Conservation (phyloP, 2,113 vertebrate species). For the Prunella himalayana region DNA sequence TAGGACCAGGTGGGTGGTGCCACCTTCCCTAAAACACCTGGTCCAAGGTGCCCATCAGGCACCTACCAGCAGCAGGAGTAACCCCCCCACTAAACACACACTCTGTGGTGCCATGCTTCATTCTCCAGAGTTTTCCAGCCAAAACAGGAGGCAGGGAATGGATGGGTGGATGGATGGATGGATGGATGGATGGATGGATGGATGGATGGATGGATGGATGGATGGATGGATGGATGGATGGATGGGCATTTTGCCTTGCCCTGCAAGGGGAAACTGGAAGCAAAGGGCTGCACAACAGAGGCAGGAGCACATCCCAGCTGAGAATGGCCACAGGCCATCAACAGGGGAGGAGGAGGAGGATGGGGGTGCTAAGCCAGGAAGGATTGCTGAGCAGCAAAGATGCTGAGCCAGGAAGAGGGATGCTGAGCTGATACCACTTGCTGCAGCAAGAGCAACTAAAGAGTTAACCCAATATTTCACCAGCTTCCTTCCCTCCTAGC, state of each 20-base stretch:
- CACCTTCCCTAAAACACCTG: neutral
- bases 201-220: no score
- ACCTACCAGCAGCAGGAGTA: accelerated
- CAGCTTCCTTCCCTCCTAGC: neutral
- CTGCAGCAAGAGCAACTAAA: neutral
- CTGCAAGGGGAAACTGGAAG: neutral
- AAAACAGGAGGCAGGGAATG: neutral
- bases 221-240: no score
- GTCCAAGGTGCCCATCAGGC: accelerated
- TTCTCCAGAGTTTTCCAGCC: neutral
- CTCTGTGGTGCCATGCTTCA: accelerated
- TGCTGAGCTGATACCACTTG: neutral
- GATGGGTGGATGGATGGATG: no score
- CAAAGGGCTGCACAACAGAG: neutral
- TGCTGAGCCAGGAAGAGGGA: neutral
- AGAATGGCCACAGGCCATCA: accelerated
- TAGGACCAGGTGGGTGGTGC: neutral
- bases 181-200: no score
- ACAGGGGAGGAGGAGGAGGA: neutral
- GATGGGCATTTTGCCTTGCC: no score
- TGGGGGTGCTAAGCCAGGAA: neutral
- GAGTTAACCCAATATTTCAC: slow-evolving; percentile 30
- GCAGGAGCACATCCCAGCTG: accelerated
- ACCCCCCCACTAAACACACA: no score
- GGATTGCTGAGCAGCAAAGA: neutral